These are phyloP conservation scores for Cryptocephalus primarius DNA, from an alignment of 2,888 invertebrate genomes.

Conservation along the genomic window DNA sequence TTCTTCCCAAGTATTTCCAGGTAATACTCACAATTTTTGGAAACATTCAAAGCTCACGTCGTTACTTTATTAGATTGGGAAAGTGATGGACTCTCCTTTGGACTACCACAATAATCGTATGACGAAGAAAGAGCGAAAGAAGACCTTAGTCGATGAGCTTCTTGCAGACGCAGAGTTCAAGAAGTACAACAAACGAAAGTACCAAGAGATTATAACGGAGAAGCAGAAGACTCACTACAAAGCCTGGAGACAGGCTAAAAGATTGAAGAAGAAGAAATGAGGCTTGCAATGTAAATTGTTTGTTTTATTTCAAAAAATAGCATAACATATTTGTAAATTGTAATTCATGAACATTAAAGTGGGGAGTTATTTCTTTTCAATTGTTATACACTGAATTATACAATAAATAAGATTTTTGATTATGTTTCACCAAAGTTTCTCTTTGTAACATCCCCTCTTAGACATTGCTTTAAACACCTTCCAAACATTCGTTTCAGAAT, in stretches of 20 bases:
- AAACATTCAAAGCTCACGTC: slow-evolving; percentile 5
- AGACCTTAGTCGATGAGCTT: slow-evolving; percentile 87
- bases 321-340: no score
- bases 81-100: slow-evolving; percentile 70
- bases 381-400: no score
- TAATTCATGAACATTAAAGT: no score
- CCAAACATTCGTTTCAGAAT: no score
- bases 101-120: slow-evolving; percentile 80
- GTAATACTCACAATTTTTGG: slow-evolving; percentile 36
- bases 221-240: slow-evolving; percentile 59
- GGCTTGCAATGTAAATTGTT: no score
- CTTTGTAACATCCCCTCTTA: no score
- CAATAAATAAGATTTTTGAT: no score
- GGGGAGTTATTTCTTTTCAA: no score
- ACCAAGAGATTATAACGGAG: slow-evolving; percentile 63
- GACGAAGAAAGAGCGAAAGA: slow-evolving; percentile 76
- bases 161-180: slow-evolving; percentile 79
- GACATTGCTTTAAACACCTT: no score
- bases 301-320: no score
- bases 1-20: slow-evolving; percentile 88
- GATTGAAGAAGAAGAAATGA: slow-evolving; percentile 56
- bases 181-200: slow-evolving; percentile 70
- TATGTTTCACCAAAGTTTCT: no score
- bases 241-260: slow-evolving; percentile 54
- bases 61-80: slow-evolving; percentile 50